Evolutionary conservation across 2,797 vertebrate species (phyloP).

Genomic region (Nyctibius grandis): DNA sequence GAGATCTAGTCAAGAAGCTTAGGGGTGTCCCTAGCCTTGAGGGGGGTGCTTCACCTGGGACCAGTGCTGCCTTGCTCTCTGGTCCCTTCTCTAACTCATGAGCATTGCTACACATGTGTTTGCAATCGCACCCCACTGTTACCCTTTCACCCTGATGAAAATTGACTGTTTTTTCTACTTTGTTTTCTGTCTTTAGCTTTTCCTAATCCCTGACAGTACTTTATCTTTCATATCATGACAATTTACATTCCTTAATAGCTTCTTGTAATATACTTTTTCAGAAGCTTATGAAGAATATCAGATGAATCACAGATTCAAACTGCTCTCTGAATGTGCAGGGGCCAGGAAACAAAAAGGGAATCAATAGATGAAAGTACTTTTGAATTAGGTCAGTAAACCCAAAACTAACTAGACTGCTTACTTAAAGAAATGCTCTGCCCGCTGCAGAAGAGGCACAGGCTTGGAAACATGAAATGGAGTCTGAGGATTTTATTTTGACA

Average conservation of each 20-base stretch:
- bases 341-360: not conserved
- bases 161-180: not conserved
- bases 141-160: not conserved
- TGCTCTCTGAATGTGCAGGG: not conserved
- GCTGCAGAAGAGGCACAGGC: not conserved
- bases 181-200: not conserved
- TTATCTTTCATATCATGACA: not conserved
- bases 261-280: not conserved
- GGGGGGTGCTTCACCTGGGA: not conserved
- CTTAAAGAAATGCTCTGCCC: not conserved
- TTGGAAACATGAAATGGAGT: not conserved
- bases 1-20: not conserved
- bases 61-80: not conserved
- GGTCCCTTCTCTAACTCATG: not conserved
- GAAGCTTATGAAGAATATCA: not conserved
- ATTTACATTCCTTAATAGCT: not conserved
- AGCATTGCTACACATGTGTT: accelerated
- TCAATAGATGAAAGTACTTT: not conserved
- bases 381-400: not conserved
- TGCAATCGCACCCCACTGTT: not conserved
- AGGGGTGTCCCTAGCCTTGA: not conserved
- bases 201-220: not conserved
- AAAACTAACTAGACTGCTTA: not conserved
- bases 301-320: not conserved
- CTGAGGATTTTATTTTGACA: not conserved